Evolutionary conservation across 2,113 vertebrate genomes (phyloP).

Genomic region (Piprites chloris): DNA sequence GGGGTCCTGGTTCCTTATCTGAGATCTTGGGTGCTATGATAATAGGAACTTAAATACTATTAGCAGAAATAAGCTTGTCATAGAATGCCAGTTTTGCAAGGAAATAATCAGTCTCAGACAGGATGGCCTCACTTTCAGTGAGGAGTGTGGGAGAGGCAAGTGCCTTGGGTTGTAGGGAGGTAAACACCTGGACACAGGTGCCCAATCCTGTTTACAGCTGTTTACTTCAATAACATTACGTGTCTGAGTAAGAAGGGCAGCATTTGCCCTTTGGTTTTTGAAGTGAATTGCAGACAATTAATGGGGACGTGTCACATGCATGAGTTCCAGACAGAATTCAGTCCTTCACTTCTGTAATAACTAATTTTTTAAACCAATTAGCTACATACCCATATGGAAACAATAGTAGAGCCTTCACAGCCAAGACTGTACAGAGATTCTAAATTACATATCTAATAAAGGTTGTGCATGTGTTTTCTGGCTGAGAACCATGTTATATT

Average conservation of each 20-base stretch:
- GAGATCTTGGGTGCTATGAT: background rate
- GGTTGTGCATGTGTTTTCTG: background rate
- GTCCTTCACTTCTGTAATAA: background rate
- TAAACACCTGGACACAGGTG: background rate
- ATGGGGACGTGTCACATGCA: background rate
- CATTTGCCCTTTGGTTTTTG: background rate
- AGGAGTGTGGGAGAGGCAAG: background rate
- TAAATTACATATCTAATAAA: slow-evolving; percentile 7
- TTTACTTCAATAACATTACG: background rate
- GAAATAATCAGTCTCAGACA: background rate
- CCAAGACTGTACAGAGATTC: background rate
- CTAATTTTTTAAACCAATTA: background rate
- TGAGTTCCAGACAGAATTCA: background rate
- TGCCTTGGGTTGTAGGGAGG: background rate
- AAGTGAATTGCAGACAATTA: background rate
- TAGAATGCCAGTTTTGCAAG: background rate
- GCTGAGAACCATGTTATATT: background rate
- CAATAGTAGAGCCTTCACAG: background rate
- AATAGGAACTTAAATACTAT: background rate
- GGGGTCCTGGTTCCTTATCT: background rate
- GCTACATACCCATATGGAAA: background rate
- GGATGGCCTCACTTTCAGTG: background rate
- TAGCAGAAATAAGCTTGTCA: background rate
- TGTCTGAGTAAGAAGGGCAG: background rate
- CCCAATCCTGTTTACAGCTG: background rate